Evolutionary conservation across 2,888 invertebrate genomes (phyloP), one percentile per base, ranked within the genome.

Genomic region (Aromia moschata): DNA sequence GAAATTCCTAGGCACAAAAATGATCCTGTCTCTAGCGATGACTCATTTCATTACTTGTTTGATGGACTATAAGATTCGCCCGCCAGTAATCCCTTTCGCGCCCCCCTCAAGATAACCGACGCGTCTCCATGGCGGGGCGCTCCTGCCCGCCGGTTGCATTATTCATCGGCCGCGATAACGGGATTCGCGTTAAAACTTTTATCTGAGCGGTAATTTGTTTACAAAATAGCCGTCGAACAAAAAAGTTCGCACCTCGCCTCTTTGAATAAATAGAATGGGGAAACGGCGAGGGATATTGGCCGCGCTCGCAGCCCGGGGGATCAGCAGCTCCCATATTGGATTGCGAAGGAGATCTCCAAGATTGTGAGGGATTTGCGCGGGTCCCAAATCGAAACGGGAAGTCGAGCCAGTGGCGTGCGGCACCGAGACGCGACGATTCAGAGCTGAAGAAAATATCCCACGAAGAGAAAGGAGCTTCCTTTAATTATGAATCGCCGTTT

Each of bases 371-470:
- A 80, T 80, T 80, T 80, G 78, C 77, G 74, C 69, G 72, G 70
- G 77, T 78, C 79, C 79, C 80, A 78, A 79, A 80, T 79, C 79
- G 79, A 80, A 79, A 78, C 79, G 77, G 78, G 78, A 76, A 78
- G n/a, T 77, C 79, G 76, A 65, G n/a, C n/a, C 74, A 58, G 54
- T 16, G 58, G 36, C 58, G 58, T 47, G 16, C 45, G 40, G 4
- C 11, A n/a, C n/a, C n/a, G n/a, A n/a, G n/a, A n/a, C n/a, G n/a
- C n/a, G n/a, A n/a, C n/a, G n/a, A n/a, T n/a, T n/a, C n/a, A n/a
- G n/a, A n/a, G n/a, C n/a, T n/a, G n/a, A n/a, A n/a, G n/a, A n/a
- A n/a, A n/a, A n/a, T n/a, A n/a, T n/a, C n/a, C n/a, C n/a, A n/a
- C n/a, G n/a, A n/a, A n/a, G n/a, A n/a, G n/a, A n/a, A n/a, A n/a